Evolutionary conservation across 2,113 vertebrate species (phyloP), one percentile per base, ranked within the genome.

Genomic region (Apistogramma diplotaenia): DNA sequence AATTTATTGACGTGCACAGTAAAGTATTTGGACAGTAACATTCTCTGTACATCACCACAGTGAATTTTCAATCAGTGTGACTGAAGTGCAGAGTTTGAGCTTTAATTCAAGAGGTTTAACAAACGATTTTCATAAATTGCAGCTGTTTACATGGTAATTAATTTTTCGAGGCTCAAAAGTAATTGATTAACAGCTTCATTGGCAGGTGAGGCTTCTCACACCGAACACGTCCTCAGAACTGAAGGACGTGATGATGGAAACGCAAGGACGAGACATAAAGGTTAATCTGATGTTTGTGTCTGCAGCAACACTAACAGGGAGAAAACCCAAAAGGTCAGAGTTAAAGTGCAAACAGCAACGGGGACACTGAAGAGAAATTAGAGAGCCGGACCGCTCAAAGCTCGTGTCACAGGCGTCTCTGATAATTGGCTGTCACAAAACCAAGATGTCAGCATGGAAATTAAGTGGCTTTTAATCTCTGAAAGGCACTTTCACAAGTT

Each of bases 261-360:
- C 55, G 11, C 33, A 19, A 56, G 13, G 54, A 57, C 23, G 13
- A 46, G 35, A 57, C 62, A 57, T 25, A 46, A 60, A 49, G 74
- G 56, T 49, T 59, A 23, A 59, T 59, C 19, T 21, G 56, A 33
- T 60, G 56, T 33, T 46, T 9, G 8, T 43, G 7, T 6, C 59
- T 27, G 1, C 31, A 9, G n/a, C 25, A 46, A 46, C 3, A n/a
- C 74, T 2, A 29, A 46, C 12, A 1, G 40, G 35, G 1, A 19
- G 31, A 40, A 75, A 29, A 33, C 12, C 25, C 12, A 49, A 75
- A 75, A 3, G 73, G 18, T 75, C 73, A 75, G 10, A 29, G 55
- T 49, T 58, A 60, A 67, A 49, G 40, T 49, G 62, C 16, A 29
- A 67, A 19, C 62, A 49, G 29, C 40, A 19, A 18, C 12, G 18